Base-by-base conservation (phyloP, 2,113 vertebrate species). In the Neotoma lepida region DNA sequence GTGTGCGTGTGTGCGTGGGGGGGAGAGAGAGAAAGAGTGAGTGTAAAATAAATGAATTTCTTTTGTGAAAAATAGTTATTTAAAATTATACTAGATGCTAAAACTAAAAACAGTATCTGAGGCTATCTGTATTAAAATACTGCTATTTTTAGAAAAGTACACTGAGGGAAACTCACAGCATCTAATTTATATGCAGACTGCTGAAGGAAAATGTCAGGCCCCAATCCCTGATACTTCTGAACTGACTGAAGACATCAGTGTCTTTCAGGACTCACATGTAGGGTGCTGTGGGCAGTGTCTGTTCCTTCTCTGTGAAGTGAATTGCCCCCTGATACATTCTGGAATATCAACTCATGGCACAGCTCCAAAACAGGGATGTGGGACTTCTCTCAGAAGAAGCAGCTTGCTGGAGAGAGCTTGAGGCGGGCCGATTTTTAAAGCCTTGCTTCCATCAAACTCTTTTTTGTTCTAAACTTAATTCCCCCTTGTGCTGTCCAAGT, bases 111-210 rank as follows among this genome's bases (percentile, higher is more conserved):
- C 64, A 91, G 68, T 39, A 17, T 51, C 58, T 86, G 3, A 30
- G 78, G 71, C 44, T 92, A 74, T 56, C 10, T 90, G 88, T 46
- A 82, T 71, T 9, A 63, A 73, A 66, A 64, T 58, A 58, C 41
- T 22, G 74, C 22, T 33, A 66, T 84, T 92, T 94, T 95, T 85
- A 77, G 77, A 90, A 93, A 96, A 92, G 77, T 3, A 68, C 54
- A 85, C 1, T 26, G 78, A 88, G 46, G 18, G 26, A 71, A 74
- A 88, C 91, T 61, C 14, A 39, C 6, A 66, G 54, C 24, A 93
- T 58, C n/a, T 44, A 35, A 49, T 61, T 89, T 76, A 87, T 46
- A 96, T n/a, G 18, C 56, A 94, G 71, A 87, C 33, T 41, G 14
- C 30, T 44, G 1, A 24, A 49, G 41, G 39, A 49, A 63, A 88